Evolutionary conservation across 2,888 invertebrate species (phyloP), one percentile per base, ranked within the genome.

Genomic region (Mesorhabditis spiculigera): DNA sequence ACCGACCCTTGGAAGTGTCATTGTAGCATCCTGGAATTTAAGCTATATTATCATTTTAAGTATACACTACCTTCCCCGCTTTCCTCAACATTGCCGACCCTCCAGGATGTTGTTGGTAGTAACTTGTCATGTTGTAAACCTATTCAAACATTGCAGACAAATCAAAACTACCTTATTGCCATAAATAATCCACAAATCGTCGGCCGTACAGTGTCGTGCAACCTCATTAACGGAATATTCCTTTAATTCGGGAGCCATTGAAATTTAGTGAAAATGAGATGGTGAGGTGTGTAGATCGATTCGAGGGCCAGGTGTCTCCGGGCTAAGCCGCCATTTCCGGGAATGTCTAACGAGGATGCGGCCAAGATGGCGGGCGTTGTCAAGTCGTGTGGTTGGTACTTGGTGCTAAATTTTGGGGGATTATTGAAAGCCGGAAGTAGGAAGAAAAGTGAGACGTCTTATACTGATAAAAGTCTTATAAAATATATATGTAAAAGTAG

Each of bases 121-220:
- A 79, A 4, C 72, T 67, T n/a, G 79, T 79, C 77, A 79, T 77
- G 63, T 79, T 71, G 72, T 79, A 78, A 5, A 79, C 79, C 79
- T 78, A 50, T 28, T 28, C 28, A 28, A 28, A 28, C 28, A 28
- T 28, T 28, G 28, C 28, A 28, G 28, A 28, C 28, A 28, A 28
- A 28, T 28, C 28, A 28, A 28, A 28, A 28, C 28, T 8, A 78
- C 78, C 65, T 78, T 76, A 44, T 64, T 69, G 43, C 71, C 62
- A 44, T 71, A 74, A 44, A 76, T 73, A 13, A 78, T 70, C 78
- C 78, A 78, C 45, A 78, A 71, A 70, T 78, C 78, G 45, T 78
- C 72, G 42, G 74, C 71, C 8, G 78, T 78, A 43, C 74, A 75
- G 61, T 78, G 78, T 10, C 73, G 70, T 13, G 68, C 75, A 13